Percentiles rank a stretch among this genome's conserved stretches.
Conservation (phyloP, 2,888 invertebrate species). For the Tryphoninae sp. region DNA sequence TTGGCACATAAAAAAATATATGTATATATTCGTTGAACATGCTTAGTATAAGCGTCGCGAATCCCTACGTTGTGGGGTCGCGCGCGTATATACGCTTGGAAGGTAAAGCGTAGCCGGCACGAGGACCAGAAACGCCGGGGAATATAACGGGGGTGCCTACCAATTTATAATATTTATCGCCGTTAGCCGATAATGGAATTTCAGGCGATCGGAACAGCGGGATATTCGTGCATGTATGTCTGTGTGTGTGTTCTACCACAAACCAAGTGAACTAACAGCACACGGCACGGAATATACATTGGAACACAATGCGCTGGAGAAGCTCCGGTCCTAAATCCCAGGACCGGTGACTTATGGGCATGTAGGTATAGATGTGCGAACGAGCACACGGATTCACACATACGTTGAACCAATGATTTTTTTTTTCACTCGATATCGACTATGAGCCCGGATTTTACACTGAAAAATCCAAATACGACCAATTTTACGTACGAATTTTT, state of each 20-base stretch:
- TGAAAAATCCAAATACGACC: neutral
- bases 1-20: conserved; percentile 26
- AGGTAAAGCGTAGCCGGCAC: conserved; percentile 37
- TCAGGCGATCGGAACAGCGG: conserved; percentile 65
- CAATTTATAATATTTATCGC: conserved; percentile 81
- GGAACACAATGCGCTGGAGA: conserved; percentile 42
- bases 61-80: conserved; percentile 38
- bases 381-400: too few species aligned
- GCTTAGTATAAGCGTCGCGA: conserved; percentile 25
- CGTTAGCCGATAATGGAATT: conserved; percentile 79
- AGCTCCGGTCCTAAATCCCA: conserved; percentile 59
- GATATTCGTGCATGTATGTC: conserved; percentile 14
- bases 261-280: neutral
- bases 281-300: conserved; percentile 43
- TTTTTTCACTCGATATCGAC: too few species aligned
- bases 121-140: conserved; percentile 39
- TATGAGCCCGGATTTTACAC: neutral
- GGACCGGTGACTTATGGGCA: conserved; percentile 57
- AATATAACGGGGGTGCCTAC: conserved; percentile 64
- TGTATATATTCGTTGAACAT: conserved; percentile 21
- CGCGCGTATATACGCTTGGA: conserved; percentile 28
- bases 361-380: neutral
- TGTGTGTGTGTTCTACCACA: conserved; percentile 4
- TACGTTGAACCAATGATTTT: too few species aligned
- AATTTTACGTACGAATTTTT: neutral